Evolutionary conservation across 2,888 invertebrate genomes (phyloP).

Genomic region (Mesorhabditis spiculigera): DNA sequence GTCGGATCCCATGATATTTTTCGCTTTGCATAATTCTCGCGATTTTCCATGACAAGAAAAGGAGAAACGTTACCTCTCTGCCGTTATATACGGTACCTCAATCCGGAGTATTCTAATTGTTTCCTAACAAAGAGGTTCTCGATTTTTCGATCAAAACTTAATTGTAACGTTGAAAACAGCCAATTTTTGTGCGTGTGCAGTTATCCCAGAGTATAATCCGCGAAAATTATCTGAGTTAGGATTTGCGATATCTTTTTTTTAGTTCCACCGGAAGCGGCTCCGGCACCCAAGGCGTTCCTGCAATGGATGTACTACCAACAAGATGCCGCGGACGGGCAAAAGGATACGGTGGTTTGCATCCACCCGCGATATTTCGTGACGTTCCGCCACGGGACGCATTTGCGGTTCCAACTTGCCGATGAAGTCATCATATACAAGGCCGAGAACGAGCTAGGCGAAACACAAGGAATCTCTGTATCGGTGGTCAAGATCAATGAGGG

Average conservation of each 20-base stretch:
- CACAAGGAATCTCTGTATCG: constrained; percentile 16
- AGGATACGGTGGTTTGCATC: constrained; percentile 14
- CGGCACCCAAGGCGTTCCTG: constrained; percentile 10
- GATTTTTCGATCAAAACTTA: too few relatives aligned
- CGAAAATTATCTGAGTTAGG: too few relatives aligned
- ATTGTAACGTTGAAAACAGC: too few relatives aligned
- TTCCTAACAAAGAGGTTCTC: too few relatives aligned
- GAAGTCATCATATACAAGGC: constrained; percentile 14
- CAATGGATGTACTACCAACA: constrained; percentile 15
- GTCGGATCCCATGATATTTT: too few relatives aligned
- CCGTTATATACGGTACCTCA: too few relatives aligned
- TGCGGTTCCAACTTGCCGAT: constrained; percentile 10
- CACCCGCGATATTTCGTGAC: constrained; percentile 14
- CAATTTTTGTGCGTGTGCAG: too few relatives aligned
- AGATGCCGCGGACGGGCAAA: constrained; percentile 8
- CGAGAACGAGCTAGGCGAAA: constrained; percentile 19
- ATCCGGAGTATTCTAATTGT: too few relatives aligned
- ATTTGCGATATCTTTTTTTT: too few relatives aligned
- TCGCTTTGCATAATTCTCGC: too few relatives aligned
- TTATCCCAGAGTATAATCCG: constrained; percentile 12
- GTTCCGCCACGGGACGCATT: constrained; percentile 13
- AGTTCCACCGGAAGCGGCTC: constrained; percentile 12
- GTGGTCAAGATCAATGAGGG: constrained; percentile 27
- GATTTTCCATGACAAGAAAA: too few relatives aligned
- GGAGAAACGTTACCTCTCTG: too few relatives aligned